Base-by-base conservation (phyloP, 2,888 invertebrate genomes). In the Cantharis rustica region DNA sequence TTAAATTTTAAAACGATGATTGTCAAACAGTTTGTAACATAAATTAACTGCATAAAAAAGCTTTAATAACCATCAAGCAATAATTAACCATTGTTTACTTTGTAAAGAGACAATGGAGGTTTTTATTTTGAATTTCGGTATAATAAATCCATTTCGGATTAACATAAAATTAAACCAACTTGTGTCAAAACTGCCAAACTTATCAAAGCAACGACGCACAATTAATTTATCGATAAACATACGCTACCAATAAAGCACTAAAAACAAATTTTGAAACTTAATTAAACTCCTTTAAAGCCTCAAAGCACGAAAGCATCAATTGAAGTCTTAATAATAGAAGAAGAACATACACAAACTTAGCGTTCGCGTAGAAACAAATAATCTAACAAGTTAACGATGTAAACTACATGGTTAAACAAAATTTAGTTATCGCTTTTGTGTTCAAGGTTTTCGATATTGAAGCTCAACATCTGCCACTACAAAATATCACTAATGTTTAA, bases 251-350 rank as follows among this genome's bases (percentile, higher is more conserved):
- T 66, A 66, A 66, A 66, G 64, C 64, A 66, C 64, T 66, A 66
- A 66, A 66, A 66, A 66, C 64, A 66, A 66, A 23, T 66, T 66
- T 17, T n/a, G 64, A 66, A 66, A 66, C 64, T 66, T 20, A 66
- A 66, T 66, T 66, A 66, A 66, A 66, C 64, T 66, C 16, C 64
- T 66, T 66, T 66, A 66, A 66, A 66, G 64, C 10, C 64, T 66
- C 64, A 66, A 16, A 66, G 64, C 64, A 20, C 64, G 64, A 66
- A 66, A 66, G 17, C 64, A 66, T 66, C 17, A 66, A 66, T 66
- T 66, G 64, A 66, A 66, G 64, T 20, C 64, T 66, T 20, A 63
- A 66, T 66, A 66, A 66, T 66, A 23, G 64, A 66, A 66, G 64
- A 17, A 64, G 64, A 11, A 66, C 20, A 17, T 66, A 17, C 47